Evolutionary conservation across 2,113 vertebrate genomes (phyloP).

Genomic region (Gopherus evgoodei): DNA sequence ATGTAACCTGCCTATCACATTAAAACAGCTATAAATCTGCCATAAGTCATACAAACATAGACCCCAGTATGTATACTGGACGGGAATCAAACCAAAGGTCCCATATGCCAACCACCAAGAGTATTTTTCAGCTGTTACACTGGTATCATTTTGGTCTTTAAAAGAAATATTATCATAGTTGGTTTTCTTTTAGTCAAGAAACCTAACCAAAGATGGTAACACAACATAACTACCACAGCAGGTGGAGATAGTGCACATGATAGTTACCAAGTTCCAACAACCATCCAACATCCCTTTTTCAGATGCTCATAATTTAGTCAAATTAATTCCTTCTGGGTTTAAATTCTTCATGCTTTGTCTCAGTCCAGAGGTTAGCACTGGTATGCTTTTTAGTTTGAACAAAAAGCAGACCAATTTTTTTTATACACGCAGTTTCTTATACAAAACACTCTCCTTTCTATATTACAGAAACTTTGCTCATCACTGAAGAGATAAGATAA

Average conservation of each 20-base stretch:
- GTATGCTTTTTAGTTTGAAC: slow-evolving; percentile 11
- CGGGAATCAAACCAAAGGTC: slow-evolving; percentile 41
- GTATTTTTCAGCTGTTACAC: not conserved
- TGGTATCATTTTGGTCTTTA: slow-evolving; percentile 38
- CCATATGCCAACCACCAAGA: not conserved
- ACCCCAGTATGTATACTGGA: slow-evolving; percentile 6
- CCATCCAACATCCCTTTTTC: not conserved
- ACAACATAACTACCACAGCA: not conserved
- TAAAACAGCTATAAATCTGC: slow-evolving; percentile 3
- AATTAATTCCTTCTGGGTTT: slow-evolving; percentile 12
- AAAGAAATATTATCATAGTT: not conserved
- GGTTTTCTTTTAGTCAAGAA: not conserved
- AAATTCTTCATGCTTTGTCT: slow-evolving; percentile 2
- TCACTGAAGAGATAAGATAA: slow-evolving; percentile 18
- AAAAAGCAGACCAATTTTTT: not conserved
- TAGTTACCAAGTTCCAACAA: not conserved
- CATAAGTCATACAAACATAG: slow-evolving; percentile 14
- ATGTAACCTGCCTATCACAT: not conserved
- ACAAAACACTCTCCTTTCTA: not conserved
- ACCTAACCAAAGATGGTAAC: not conserved
- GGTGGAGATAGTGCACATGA: not conserved
- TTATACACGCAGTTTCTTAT: too few relatives aligned
- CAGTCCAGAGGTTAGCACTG: not conserved
- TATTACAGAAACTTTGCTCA: slow-evolving; percentile 7
- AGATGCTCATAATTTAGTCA: not conserved